Percentiles rank a stretch among this genome's conserved stretches.
These are phyloP conservation scores for Malurus alboscapulatus DNA, from an alignment of 2,113 vertebrate species.

Conservation along the genomic window DNA sequence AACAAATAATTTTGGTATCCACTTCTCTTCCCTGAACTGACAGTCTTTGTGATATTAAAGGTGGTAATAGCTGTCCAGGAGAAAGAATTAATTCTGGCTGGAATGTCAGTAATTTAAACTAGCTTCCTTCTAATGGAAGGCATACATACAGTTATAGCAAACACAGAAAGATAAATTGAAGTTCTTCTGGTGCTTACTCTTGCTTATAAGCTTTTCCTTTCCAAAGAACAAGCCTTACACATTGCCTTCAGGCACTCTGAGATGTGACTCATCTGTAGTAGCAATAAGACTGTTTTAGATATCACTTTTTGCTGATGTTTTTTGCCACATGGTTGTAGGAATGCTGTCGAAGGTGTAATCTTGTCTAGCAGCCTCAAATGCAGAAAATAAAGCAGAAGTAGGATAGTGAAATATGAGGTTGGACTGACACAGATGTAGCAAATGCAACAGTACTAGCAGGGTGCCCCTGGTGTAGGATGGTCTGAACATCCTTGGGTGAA, in stretches of 20 bases:
- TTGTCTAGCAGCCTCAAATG: neutral
- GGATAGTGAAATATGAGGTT: neutral
- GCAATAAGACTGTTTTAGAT: neutral
- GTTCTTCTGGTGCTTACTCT: neutral
- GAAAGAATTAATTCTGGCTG: neutral
- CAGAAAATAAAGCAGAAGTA: neutral
- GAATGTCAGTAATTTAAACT: neutral
- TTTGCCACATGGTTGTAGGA: neutral
- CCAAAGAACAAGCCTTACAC: neutral
- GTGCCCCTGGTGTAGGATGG: rapidly evolving
- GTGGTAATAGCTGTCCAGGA: neutral
- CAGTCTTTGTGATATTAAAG: neutral
- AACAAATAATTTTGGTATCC: neutral
- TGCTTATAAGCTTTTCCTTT: neutral
- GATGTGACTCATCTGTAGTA: neutral
- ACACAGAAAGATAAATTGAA: neutral
- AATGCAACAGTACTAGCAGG: neutral
- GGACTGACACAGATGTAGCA: neutral
- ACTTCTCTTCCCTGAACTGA: neutral
- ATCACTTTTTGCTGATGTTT: neutral
- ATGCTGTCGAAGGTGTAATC: neutral
- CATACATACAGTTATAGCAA: neutral
- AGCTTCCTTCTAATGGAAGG: neutral
- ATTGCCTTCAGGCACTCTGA: neutral
- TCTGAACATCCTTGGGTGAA: neutral